A percentile compares a stretch with the other conserved stretches of the same genome.
phyloP scores from a whole-genome alignment of 2,113 vertebrate species.

The Pelodiscus sinensis region DNA sequence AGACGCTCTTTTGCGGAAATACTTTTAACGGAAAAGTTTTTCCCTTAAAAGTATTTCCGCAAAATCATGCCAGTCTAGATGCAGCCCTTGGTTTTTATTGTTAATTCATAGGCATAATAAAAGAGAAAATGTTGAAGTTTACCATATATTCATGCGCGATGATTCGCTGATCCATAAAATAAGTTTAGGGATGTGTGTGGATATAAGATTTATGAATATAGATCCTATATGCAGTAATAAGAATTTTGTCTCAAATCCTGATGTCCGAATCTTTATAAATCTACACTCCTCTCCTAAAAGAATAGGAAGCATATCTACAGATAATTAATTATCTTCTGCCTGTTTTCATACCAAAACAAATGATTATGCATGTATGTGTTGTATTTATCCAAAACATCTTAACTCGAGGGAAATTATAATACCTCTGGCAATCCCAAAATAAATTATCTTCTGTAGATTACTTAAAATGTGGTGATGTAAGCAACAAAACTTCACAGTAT shows the following conservation, averaged over 20 bases:
- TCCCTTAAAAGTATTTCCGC: too few relatives aligned
- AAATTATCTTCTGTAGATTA: background rate
- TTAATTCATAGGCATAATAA: too few relatives aligned
- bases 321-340: background rate
- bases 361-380: background rate
- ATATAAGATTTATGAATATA: background rate
- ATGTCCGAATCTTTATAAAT: background rate
- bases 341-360: background rate
- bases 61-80: too few relatives aligned
- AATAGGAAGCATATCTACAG: background rate
- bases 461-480: background rate
- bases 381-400: background rate
- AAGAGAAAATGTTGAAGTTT: too few relatives aligned
- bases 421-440: background rate
- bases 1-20: too few relatives aligned
- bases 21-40: too few relatives aligned
- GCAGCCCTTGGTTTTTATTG: too few relatives aligned
- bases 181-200: background rate
- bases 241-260: too few relatives aligned
- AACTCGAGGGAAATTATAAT: background rate
- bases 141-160: too few relatives aligned
- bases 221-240: too few relatives aligned
- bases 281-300: background rate
- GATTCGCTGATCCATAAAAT: background rate
- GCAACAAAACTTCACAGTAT: background rate